These are phyloP conservation scores for Galago senegalensis DNA, from an alignment of 2,797 vertebrate species.

Conservation along the genomic window DNA sequence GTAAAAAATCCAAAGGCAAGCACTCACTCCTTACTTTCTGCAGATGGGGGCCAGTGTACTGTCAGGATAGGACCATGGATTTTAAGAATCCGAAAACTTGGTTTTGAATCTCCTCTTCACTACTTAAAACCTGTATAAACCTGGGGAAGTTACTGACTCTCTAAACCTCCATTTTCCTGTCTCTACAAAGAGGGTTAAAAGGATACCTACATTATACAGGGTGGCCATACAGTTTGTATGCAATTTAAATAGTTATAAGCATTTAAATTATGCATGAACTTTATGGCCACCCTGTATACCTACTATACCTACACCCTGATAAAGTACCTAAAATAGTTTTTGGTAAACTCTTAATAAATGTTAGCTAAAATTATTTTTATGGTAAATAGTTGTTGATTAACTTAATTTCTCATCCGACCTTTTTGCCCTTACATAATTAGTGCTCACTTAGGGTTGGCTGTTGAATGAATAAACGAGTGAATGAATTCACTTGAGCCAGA, in stretches of 20 bases:
- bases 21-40: not conserved
- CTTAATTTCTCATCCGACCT: not conserved
- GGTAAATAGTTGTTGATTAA: not conserved
- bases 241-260: too few relatives aligned
- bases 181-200: not conserved
- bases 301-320: not conserved
- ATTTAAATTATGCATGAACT: too few relatives aligned
- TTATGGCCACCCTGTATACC: too few relatives aligned
- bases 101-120: not conserved
- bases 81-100: constrained; percentile 34
- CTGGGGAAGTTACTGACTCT: not conserved
- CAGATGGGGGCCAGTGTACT: not conserved
- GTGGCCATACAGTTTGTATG: too few relatives aligned
- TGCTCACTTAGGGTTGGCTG: not conserved
- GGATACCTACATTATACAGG: not conserved
- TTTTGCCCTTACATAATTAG: not conserved
- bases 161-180: not conserved
- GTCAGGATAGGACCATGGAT: not conserved
- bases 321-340: not conserved
- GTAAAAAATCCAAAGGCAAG: not conserved
- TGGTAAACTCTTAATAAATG: not conserved
- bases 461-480: not conserved
- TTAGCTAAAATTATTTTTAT: not conserved
- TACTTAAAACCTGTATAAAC: not conserved
- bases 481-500: not conserved